These are phyloP conservation scores for Heliconius hortense DNA, from an alignment of 2,888 invertebrate species.

Conservation along the genomic window DNA sequence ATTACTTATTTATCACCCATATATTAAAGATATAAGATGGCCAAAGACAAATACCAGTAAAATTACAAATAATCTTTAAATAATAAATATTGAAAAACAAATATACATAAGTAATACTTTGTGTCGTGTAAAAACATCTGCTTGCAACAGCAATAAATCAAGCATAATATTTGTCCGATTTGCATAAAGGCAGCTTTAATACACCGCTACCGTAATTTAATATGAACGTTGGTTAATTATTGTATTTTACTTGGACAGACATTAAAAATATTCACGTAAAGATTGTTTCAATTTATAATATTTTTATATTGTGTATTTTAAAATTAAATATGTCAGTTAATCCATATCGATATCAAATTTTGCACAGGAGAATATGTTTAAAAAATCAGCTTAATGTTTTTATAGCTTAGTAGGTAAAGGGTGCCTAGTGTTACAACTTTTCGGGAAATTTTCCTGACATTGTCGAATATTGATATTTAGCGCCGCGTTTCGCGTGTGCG, in stretches of 20 bases:
- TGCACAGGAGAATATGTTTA: too few relatives aligned
- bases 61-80: background rate
- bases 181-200: slow-evolving; percentile 60
- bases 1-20: too few relatives aligned
- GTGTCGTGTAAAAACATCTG: slow-evolving; percentile 14
- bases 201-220: slow-evolving; percentile 62
- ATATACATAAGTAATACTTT: background rate
- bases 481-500: background rate
- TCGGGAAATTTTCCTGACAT: too few relatives aligned
- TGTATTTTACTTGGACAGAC: slow-evolving; percentile 39
- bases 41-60: background rate
- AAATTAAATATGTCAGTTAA: background rate
- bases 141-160: slow-evolving; percentile 60
- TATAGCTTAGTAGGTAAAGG: too few relatives aligned
- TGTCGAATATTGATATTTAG: background rate
- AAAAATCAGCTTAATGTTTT: too few relatives aligned
- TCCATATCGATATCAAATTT: too few relatives aligned
- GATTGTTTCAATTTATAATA: background rate
- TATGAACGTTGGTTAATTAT: slow-evolving; percentile 52
- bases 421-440: too few relatives aligned
- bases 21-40: background rate
- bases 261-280: slow-evolving; percentile 38
- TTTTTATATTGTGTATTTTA: background rate
- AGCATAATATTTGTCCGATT: slow-evolving; percentile 60
- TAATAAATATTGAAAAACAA: background rate